Conservation (phyloP, 1,140 invertebrate genomes). For the Spodoptera litura region DNA sequence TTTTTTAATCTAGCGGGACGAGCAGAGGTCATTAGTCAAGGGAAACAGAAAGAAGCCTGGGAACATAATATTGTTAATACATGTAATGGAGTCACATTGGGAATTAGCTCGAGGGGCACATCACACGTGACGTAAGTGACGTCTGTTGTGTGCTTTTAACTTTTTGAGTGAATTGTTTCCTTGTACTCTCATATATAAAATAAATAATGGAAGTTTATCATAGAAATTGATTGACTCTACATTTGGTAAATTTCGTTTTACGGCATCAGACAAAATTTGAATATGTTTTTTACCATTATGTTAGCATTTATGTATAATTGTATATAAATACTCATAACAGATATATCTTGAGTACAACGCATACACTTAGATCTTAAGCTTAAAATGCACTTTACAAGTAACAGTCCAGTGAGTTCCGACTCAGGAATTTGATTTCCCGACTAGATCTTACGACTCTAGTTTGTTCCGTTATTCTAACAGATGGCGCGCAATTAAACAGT, state of each 20-base stretch:
- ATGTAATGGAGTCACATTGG: not conserved
- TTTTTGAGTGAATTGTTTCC: too few species aligned
- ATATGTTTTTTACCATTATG: too few species aligned
- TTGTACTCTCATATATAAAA: too few species aligned
- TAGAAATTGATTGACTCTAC: too few species aligned
- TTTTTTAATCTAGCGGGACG: conserved; percentile 38
- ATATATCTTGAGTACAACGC: too few species aligned
- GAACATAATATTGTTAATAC: not conserved
- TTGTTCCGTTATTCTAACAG: conserved; percentile 57
- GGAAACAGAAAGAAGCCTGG: conserved; percentile 13
- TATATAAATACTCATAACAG: too few species aligned
- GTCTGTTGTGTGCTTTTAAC: too few species aligned
- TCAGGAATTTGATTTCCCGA: conserved; percentile 27
- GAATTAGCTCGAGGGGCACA: not conserved
- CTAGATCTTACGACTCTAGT: conserved; percentile 40
- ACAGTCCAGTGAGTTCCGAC: not conserved
- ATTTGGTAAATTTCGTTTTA: too few species aligned
- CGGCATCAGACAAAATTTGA: too few species aligned
- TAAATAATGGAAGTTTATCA: too few species aligned
- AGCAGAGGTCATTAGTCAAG: conserved; percentile 16
- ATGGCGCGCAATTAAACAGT: conserved; percentile 69
- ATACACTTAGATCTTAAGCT: too few species aligned
- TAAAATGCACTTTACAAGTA: not conserved
- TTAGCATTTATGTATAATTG: too few species aligned
- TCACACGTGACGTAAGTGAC: not conserved